These are phyloP conservation scores for Ptilonorhynchus violaceus DNA, from an alignment of 2,113 vertebrate genomes.

Conservation along the genomic window DNA sequence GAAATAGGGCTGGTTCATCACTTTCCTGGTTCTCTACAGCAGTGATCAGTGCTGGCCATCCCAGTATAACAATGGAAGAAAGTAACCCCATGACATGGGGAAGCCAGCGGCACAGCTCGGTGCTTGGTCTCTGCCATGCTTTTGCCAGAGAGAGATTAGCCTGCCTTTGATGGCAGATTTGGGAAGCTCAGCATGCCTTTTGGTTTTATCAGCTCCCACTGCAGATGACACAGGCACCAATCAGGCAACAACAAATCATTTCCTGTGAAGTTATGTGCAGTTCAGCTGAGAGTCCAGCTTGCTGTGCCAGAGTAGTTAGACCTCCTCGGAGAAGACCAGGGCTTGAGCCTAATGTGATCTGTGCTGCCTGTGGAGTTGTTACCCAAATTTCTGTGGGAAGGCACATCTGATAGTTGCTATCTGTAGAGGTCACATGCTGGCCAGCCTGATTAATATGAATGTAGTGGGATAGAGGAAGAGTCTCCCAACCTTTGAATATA, in stretches of 20 bases:
- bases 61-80: not conserved
- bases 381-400: constrained; percentile 24
- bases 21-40: not conserved
- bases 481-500: not conserved
- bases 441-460: constrained; percentile 49
- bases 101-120: not conserved
- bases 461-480: not conserved
- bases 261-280: not conserved
- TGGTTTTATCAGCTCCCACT: not conserved
- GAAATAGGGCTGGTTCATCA: not conserved
- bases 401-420: constrained; percentile 10
- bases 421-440: not conserved
- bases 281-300: not conserved
- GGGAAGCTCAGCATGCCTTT: not conserved
- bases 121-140: not conserved
- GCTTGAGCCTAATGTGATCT: not conserved
- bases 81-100: fast-evolving
- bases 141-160: not conserved
- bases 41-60: not conserved
- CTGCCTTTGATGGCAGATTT: not conserved
- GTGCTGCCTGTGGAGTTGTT: not conserved
- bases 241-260: not conserved
- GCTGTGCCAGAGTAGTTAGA: not conserved
- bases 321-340: not conserved
- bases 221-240: not conserved